phyloP scores from a whole-genome alignment of 2,888 invertebrate species.

The Ormyrus thymus region DNA sequence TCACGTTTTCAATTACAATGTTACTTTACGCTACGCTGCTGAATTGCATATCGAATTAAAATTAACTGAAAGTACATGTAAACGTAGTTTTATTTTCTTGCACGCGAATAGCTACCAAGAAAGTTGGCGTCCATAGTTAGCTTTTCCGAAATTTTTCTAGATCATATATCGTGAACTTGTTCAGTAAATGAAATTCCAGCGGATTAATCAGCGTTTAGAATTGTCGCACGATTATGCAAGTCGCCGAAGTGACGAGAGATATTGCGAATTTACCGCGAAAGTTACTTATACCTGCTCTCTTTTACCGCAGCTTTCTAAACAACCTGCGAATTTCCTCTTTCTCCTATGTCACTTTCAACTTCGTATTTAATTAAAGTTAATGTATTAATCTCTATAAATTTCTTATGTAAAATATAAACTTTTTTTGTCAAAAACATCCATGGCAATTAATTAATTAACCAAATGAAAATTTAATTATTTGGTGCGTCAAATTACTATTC shows the following conservation, averaged over 20 bases:
- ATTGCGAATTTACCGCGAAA: slow-evolving; percentile 31
- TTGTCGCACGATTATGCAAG: slow-evolving; percentile 36
- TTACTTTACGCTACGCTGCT: no score
- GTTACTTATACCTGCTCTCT: slow-evolving; percentile 8
- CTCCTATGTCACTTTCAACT: slow-evolving; percentile 29
- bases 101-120: background rate
- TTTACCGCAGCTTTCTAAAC: slow-evolving; percentile 44
- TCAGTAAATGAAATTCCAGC: slow-evolving; percentile 7
- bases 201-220: slow-evolving; percentile 1
- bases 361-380: no score
- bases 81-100: background rate
- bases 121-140: background rate
- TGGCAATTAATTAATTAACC: no score
- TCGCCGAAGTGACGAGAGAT: slow-evolving; percentile 20
- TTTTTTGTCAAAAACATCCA: no score
- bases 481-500: no score
- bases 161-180: background rate
- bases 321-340: slow-evolving; percentile 12
- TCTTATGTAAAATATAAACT: no score
- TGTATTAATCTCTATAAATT: no score
- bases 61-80: background rate
- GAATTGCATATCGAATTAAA: no score
- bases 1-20: no score
- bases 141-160: background rate
- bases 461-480: no score